Evolutionary conservation across 2,888 invertebrate genomes (phyloP), one percentile per base, ranked within the genome.

Genomic region (Allacma fusca): DNA sequence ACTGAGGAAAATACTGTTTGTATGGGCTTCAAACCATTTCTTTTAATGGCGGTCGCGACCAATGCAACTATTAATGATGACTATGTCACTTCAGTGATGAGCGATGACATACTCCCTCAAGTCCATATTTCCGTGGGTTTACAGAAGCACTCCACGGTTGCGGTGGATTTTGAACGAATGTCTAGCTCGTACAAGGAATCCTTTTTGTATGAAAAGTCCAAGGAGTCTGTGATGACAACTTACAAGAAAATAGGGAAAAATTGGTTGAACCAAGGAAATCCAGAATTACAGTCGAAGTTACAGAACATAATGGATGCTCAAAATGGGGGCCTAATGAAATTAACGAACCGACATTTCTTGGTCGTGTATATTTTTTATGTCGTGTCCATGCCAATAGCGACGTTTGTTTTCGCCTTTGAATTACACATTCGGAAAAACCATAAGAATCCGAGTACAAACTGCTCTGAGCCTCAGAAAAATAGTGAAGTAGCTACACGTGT

Each of bases 61-160:
- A 62, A 73, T 23, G 24, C 57, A n/a, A 62, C 73, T 9, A n/a
- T 72, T 13, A 73, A 34, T 21, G 50, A 59, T 23, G 40, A 73
- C 1, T 73, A 29, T 21, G 23, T 34, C 1, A 57, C 73, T 2
- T 21, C 23, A 5, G 62, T 59, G 1, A 29, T 59, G 12, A 73
- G 73, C n/a, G 1, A 13, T 9, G 34, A 62, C 13, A 13, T 73
- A 4, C 34, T 73, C 2, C 59, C 73, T 7, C 73, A 73, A 1
- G 73, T 73, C 21, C 62, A 73, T 29, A 57, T 71, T 1, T 71
- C 71, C 44, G 50, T 71, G 12, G 71, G 24, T 4, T 24, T 71
- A 21, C 24, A 23, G 19, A 71, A 57, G n/a, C 12, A 71, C 26
- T 28, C 23, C 1, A 12, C 19, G 5, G n/a, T 50, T 4, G 21